These are phyloP conservation scores for Manis javanica DNA, from an alignment of 2,797 vertebrate genomes.

Conservation along the genomic window DNA sequence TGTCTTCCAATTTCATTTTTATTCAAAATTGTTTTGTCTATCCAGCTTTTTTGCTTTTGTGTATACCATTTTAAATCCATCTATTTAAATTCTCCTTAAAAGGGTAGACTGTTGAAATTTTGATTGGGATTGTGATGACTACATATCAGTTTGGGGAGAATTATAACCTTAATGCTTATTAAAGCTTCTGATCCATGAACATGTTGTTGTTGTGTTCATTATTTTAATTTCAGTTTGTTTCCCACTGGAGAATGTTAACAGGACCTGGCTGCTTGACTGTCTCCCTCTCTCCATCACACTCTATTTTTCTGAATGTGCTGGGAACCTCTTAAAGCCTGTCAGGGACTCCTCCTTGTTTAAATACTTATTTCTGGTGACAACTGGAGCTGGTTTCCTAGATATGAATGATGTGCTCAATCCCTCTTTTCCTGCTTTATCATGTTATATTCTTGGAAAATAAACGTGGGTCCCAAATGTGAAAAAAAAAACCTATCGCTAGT, in stretches of 20 bases:
- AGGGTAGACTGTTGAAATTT: background rate
- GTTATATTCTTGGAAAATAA: constrained; percentile 78
- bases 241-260: background rate
- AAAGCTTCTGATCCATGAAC: background rate
- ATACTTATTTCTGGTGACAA: constrained; percentile 84
- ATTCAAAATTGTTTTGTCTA: no score
- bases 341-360: constrained; percentile 57
- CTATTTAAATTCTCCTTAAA: background rate
- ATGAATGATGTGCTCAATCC: constrained; percentile 24
- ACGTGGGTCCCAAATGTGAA: constrained; percentile 43
- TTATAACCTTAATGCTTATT: background rate
- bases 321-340: constrained; percentile 22
- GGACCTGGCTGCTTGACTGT: background rate
- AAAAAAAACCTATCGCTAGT: background rate
- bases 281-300: background rate
- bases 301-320: constrained; percentile 64
- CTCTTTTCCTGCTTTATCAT: constrained; percentile 13
- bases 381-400: constrained; percentile 76
- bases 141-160: background rate
- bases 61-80: no score
- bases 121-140: background rate
- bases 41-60: no score
- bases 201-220: constrained; percentile 42
- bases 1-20: no score
- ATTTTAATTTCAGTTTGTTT: background rate